Conservation (phyloP, 2,888 invertebrate species). For the Dione vanillae region DNA sequence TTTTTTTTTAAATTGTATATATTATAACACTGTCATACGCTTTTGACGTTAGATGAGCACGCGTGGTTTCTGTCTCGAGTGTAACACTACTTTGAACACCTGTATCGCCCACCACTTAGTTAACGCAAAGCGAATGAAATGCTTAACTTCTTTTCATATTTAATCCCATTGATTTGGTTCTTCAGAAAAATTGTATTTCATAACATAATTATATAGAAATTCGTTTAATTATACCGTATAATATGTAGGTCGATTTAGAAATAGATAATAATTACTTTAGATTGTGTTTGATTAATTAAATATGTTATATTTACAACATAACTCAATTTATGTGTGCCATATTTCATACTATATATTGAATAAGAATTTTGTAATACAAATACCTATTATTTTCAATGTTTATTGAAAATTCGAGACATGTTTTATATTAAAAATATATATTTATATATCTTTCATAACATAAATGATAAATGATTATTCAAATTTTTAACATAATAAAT, state of each 20-base stretch:
- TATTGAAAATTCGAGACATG: too few species aligned
- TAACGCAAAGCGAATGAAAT: slow-evolving; percentile 29
- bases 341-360: neutral
- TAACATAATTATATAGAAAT: too few species aligned
- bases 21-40: neutral
- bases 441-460: too few species aligned
- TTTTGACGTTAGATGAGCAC: slow-evolving; percentile 47
- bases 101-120: slow-evolving; percentile 52
- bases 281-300: neutral
- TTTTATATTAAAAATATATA: too few species aligned
- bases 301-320: neutral
- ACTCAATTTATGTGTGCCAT: neutral
- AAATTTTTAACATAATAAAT: neutral
- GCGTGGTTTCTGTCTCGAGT: slow-evolving; percentile 70
- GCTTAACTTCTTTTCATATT: slow-evolving; percentile 3
- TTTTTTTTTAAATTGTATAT: neutral
- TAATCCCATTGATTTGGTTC: neutral
- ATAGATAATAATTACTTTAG: neutral
- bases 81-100: slow-evolving; percentile 73
- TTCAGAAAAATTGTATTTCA: neutral
- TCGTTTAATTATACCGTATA: neutral
- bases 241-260: slow-evolving; percentile 2
- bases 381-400: too few species aligned
- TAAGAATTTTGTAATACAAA: neutral
- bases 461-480: too few species aligned